phyloP scores from a whole-genome alignment of 2,113 vertebrate species.

The Lophius piscatorius region DNA sequence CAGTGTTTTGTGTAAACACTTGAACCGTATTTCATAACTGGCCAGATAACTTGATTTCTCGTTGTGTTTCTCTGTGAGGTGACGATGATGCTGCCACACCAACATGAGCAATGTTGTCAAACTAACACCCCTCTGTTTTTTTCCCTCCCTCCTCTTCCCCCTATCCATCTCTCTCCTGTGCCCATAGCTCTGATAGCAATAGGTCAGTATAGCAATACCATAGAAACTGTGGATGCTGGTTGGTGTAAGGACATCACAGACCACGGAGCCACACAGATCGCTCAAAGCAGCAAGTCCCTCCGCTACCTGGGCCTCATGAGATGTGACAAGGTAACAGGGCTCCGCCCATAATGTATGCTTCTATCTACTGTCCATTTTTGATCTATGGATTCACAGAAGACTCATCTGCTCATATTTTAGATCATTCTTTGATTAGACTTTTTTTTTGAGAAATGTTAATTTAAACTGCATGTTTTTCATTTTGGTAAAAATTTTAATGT shows the following conservation, averaged over 20 bases:
- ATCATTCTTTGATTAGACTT: no score
- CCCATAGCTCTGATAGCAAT: constrained; percentile 94
- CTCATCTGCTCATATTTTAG: no score
- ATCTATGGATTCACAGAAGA: neutral
- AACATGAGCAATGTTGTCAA: constrained; percentile 71
- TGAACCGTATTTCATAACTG: constrained; percentile 61
- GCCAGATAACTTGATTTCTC: constrained; percentile 53
- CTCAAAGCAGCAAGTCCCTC: constrained; percentile 96
- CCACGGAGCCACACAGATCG: constrained; percentile 94
- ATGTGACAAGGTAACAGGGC: constrained; percentile 93
- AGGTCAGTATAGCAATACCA: constrained; percentile 94
- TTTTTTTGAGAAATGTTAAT: no score
- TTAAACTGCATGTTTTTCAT: no score
- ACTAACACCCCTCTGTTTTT: constrained; percentile 68
- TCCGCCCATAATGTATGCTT: constrained; percentile 21
- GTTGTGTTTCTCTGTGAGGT: constrained; percentile 55
- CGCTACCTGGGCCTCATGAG: constrained; percentile 97
- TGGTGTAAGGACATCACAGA: constrained; percentile 99
- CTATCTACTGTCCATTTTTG: no score
- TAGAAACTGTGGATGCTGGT: constrained; percentile 97
- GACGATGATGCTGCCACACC: constrained; percentile 54
- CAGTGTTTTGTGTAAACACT: constrained; percentile 60
- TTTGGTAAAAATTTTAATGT: no score
- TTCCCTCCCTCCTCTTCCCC: neutral
- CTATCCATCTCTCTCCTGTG: constrained; percentile 22